Conservation (phyloP, 2,113 vertebrate genomes). For the Poeciliopsis retropinna region DNA sequence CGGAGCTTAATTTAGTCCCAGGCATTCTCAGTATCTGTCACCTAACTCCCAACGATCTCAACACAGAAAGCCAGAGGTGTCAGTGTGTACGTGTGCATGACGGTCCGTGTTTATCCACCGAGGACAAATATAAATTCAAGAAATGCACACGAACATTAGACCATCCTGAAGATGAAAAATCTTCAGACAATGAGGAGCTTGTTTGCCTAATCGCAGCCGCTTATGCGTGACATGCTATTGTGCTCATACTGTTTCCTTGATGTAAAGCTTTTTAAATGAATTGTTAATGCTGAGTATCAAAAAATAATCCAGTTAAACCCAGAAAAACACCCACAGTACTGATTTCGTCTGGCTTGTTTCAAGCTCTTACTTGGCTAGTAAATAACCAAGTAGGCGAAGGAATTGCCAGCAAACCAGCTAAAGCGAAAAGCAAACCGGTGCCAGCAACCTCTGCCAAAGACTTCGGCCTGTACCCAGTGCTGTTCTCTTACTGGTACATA, state of each 20-base stretch:
- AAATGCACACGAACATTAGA: slow-evolving; percentile 45
- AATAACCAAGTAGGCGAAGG: slow-evolving; percentile 59
- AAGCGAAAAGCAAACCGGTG: slow-evolving; percentile 48
- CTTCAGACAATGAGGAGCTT: slow-evolving; percentile 5
- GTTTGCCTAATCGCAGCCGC: background rate
- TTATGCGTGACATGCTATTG: slow-evolving; percentile 11
- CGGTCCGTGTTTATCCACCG: slow-evolving; percentile 52
- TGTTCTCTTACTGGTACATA: slow-evolving; percentile 47
- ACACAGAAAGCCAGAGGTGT: slow-evolving; percentile 47
- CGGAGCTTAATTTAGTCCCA: slow-evolving; percentile 84
- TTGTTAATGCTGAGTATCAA: slow-evolving; percentile 31
- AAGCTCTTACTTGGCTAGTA: slow-evolving; percentile 56
- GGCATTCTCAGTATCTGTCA: slow-evolving; percentile 85
- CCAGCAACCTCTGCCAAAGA: slow-evolving; percentile 68
- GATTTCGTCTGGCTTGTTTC: slow-evolving; percentile 57
- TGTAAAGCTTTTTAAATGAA: slow-evolving; percentile 23
- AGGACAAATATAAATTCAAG: slow-evolving; percentile 50
- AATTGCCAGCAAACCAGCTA: slow-evolving; percentile 62
- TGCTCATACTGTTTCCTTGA: slow-evolving; percentile 17
- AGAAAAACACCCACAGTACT: slow-evolving; percentile 49
- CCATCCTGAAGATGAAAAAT: slow-evolving; percentile 7
- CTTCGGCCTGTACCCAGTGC: slow-evolving; percentile 62
- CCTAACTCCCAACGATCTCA: slow-evolving; percentile 69
- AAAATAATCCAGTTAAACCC: slow-evolving; percentile 41
- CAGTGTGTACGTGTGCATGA: slow-evolving; percentile 38